Evolutionary conservation across 2,113 vertebrate genomes (phyloP).

Genomic region (Platycercus adscitus): DNA sequence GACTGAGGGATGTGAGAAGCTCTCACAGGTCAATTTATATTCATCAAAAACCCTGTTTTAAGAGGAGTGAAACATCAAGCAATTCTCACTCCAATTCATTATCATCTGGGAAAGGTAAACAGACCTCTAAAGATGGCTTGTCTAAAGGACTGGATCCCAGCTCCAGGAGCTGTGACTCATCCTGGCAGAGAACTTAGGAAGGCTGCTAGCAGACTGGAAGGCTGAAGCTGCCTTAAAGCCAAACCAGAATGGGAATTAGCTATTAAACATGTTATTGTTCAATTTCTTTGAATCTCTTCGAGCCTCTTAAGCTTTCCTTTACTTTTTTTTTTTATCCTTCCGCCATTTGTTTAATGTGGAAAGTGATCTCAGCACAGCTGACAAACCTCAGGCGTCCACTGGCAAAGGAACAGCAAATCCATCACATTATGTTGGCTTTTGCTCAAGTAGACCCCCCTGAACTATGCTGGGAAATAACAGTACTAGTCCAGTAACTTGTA

Average conservation of each 20-base stretch:
- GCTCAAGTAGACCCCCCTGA: background rate
- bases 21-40: background rate
- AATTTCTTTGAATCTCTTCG: constrained; percentile 35
- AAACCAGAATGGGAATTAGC: constrained; percentile 53
- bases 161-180: constrained; percentile 52
- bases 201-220: constrained; percentile 18
- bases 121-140: constrained; percentile 6
- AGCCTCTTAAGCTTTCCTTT: constrained; percentile 28
- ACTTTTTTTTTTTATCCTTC: background rate
- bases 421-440: background rate
- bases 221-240: constrained; percentile 59
- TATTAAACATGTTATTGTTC: constrained; percentile 48
- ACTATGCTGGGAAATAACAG: background rate
- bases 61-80: background rate
- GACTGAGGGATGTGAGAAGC: background rate
- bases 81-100: background rate
- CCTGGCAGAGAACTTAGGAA: constrained; percentile 12
- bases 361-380: constrained; percentile 52
- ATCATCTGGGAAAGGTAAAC: constrained; percentile 1
- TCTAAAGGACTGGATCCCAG: background rate
- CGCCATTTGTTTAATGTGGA: constrained; percentile 36
- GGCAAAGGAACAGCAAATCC: constrained; percentile 16
- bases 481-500: background rate
- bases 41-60: background rate
- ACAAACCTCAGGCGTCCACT: constrained; percentile 57